Conservation (phyloP, 2,797 vertebrate genomes). For the Rhincodon typus region DNA sequence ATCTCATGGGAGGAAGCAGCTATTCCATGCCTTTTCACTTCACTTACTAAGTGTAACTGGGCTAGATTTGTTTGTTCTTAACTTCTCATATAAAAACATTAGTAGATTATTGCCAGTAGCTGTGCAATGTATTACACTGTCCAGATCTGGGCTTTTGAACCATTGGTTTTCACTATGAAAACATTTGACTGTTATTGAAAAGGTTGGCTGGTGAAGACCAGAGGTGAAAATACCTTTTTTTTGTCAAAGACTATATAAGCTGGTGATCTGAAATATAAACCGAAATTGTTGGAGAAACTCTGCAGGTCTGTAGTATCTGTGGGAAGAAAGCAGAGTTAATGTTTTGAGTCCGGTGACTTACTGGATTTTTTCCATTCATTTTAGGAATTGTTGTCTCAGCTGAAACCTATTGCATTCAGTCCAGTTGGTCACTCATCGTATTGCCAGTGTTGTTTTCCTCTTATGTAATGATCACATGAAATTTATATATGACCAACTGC, state of each 20-base stretch:
- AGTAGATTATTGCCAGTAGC: neutral
- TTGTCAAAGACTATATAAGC: neutral
- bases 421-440: neutral
- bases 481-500: neutral
- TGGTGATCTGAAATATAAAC: too few relatives aligned
- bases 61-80: neutral
- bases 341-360: neutral
- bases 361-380: neutral
- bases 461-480: neutral
- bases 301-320: too few relatives aligned
- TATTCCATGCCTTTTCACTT: neutral
- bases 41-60: neutral
- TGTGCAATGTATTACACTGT: neutral
- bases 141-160: neutral
- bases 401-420: neutral
- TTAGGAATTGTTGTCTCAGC: neutral
- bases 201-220: neutral
- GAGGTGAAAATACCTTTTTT: neutral
- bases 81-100: neutral
- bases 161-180: neutral
- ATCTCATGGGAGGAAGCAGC: neutral
- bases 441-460: neutral
- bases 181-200: neutral
- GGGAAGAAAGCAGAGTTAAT: too few relatives aligned
- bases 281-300: too few relatives aligned